Percentiles rank a stretch among this genome's conserved stretches.
These are phyloP conservation scores for Drosophila nigrodunni DNA, from an alignment of 1,140 invertebrate species.

Conservation along the genomic window DNA sequence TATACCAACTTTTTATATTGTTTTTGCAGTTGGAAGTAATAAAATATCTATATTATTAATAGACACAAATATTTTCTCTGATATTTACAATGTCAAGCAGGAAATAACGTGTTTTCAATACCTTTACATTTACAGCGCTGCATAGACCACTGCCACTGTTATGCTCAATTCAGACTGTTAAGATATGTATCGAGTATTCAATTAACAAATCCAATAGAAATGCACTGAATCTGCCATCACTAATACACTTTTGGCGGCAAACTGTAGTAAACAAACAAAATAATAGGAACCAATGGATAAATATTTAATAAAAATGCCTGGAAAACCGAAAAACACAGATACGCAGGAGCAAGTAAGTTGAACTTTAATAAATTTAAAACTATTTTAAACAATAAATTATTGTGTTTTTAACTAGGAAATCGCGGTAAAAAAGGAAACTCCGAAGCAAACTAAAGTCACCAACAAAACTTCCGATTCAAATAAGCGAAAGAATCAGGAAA, in stretches of 20 bases:
- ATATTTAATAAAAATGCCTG: conserved; percentile 61
- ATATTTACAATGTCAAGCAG: too few species aligned
- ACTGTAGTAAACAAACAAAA: conserved; percentile 23
- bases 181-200: too few species aligned
- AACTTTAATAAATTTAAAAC: neutral
- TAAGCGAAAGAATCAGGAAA: conserved; percentile 57
- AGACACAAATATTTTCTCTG: too few species aligned
- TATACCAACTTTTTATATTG: too few species aligned
- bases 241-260: conserved; percentile 56
- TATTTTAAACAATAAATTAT: neutral
- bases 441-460: conserved; percentile 24
- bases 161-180: too few species aligned
- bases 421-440: conserved; percentile 25
- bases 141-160: too few species aligned
- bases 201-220: neutral
- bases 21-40: too few species aligned
- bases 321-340: neutral
- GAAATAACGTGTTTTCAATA: too few species aligned
- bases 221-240: neutral
- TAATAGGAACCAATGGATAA: conserved; percentile 54
- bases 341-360: conserved; percentile 9
- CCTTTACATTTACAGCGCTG: too few species aligned
- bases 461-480: neutral
- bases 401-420: conserved; percentile 25
- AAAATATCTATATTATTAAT: too few species aligned